phyloP scores from a whole-genome alignment of 2,888 invertebrate species.

The Phaonia tiefii region DNA sequence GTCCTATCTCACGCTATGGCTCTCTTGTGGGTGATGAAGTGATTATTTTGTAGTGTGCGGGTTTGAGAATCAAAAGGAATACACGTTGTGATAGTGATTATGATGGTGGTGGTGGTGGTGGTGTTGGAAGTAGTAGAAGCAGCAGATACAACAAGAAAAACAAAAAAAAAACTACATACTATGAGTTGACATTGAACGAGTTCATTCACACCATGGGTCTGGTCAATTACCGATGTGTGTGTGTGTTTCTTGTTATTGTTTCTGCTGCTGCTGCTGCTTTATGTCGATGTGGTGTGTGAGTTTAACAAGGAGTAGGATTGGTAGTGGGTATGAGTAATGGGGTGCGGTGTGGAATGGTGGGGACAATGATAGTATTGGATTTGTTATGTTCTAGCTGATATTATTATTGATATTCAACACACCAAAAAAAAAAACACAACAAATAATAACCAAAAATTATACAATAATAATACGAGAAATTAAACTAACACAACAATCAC shows the following conservation, averaged over 20 bases:
- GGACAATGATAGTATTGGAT: constrained; percentile 8
- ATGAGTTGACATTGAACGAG: constrained; percentile 80
- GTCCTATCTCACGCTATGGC: constrained; percentile 2
- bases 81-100: neutral
- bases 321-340: neutral
- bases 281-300: neutral
- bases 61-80: constrained; percentile 1
- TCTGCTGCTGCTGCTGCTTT: constrained; percentile 12
- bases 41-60: neutral
- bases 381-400: constrained; percentile 7
- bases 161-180: constrained; percentile 56
- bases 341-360: neutral
- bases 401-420: constrained; percentile 2
- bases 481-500: constrained; percentile 50
- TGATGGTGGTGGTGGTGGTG: neutral
- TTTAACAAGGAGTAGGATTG: neutral
- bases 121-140: constrained; percentile 27
- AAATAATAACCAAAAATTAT: too few relatives aligned
- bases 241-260: constrained; percentile 35
- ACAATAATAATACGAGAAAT: constrained; percentile 35
- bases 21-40: neutral
- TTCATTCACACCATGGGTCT: constrained; percentile 80
- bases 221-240: constrained; percentile 75
- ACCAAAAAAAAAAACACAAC: constrained; percentile 3
- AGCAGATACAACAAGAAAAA: neutral